Conservation (phyloP, 2,888 invertebrate species). For the Lochmaea capreae region DNA sequence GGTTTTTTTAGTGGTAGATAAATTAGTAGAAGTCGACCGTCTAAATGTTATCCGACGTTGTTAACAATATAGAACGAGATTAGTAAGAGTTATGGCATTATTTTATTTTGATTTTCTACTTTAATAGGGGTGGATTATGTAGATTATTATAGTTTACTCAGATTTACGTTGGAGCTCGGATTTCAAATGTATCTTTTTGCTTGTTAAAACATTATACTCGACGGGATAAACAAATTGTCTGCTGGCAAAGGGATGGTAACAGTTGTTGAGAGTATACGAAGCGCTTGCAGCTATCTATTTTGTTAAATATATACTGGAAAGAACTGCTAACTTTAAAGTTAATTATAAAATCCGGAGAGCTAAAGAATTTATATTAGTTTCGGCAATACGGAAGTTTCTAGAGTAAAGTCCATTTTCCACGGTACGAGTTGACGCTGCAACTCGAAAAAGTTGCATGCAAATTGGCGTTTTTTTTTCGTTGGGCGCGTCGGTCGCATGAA, state of each 20-base stretch:
- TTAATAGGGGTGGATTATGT: conserved; percentile 4
- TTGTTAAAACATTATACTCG: conserved; percentile 7
- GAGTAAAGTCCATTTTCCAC: no score
- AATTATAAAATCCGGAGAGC: not conserved
- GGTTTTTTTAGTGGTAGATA: not conserved
- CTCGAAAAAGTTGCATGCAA: no score
- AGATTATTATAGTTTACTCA: conserved; percentile 7
- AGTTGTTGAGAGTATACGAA: not conserved
- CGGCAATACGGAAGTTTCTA: no score
- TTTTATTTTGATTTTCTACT: not conserved
- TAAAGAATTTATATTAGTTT: not conserved
- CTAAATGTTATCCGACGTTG: conserved; percentile 2
- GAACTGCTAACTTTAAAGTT: not conserved
- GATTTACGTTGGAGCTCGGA: not conserved
- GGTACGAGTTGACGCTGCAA: no score
- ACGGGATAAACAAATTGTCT: not conserved
- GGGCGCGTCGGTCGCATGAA: no score
- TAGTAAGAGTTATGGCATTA: conserved; percentile 10
- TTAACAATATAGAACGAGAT: conserved; percentile 10
- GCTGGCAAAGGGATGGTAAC: not conserved
- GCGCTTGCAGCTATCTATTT: not conserved
- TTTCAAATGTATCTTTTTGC: not conserved
- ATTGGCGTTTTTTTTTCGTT: no score
- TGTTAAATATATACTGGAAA: no score
- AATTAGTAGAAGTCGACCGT: not conserved